phyloP scores from a whole-genome alignment of 2,888 invertebrate genomes.

The Ischnura elegans region DNA sequence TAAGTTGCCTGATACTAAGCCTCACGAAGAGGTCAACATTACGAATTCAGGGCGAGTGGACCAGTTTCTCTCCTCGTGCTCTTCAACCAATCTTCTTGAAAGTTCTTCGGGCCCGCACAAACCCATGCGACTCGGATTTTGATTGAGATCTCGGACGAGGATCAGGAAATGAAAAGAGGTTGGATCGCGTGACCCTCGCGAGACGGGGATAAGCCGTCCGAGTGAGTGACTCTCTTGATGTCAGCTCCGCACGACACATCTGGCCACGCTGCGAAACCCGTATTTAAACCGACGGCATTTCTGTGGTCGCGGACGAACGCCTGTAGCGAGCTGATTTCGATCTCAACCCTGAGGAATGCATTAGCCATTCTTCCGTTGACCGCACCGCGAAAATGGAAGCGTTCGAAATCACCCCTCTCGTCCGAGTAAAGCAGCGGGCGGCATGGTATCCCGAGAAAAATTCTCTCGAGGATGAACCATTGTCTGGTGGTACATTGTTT shows the following conservation, averaged over 20 bases:
- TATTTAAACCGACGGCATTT: not conserved
- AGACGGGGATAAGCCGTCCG: too few relatives aligned
- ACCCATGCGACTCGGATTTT: too few relatives aligned
- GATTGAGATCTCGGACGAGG: too few relatives aligned
- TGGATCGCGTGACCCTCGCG: too few relatives aligned
- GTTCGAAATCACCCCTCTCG: not conserved
- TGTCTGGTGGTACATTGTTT: not conserved
- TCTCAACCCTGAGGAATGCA: not conserved
- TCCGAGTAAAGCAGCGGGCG: not conserved
- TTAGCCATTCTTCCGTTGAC: not conserved
- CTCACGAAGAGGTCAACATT: too few relatives aligned
- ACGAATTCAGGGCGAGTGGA: too few relatives aligned
- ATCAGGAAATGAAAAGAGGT: too few relatives aligned
- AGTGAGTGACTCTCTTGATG: not conserved
- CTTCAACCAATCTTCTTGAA: too few relatives aligned
- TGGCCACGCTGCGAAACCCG: not conserved
- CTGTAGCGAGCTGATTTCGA: not conserved
- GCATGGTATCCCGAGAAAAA: not conserved
- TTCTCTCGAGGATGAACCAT: not conserved
- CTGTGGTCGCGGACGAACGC: not conserved
- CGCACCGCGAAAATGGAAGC: not conserved
- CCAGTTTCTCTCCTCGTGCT: too few relatives aligned
- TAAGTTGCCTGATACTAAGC: too few relatives aligned
- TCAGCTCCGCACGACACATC: not conserved
- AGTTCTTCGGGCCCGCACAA: too few relatives aligned